A percentile compares a stretch with the other conserved stretches of the same genome.
phyloP scores from a whole-genome alignment of 2,797 vertebrate species.

The Danionella dracula region DNA sequence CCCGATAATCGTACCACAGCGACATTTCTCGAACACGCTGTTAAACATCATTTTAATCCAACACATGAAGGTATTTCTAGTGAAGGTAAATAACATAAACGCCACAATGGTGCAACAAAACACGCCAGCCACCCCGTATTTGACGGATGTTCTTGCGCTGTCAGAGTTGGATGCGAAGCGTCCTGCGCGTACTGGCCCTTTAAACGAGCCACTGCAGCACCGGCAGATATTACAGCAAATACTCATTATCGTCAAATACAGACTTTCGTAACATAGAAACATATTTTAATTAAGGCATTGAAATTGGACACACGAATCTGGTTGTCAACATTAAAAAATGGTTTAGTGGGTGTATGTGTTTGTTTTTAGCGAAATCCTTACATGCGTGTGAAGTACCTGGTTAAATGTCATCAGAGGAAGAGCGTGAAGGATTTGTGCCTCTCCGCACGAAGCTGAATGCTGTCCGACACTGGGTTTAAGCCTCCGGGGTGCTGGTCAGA shows the following conservation, averaged over 20 bases:
- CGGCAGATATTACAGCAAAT: background rate
- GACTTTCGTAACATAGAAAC: background rate
- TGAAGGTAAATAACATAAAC: no score
- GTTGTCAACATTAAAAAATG: background rate
- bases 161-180: background rate
- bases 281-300: background rate
- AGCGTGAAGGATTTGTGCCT: background rate
- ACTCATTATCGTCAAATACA: background rate
- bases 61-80: no score
- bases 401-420: slow-evolving; percentile 3
- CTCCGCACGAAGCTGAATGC: background rate
- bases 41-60: no score
- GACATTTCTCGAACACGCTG: background rate
- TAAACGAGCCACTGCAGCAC: slow-evolving; percentile 11
- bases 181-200: background rate
- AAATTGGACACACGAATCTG: background rate
- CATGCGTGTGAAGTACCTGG: slow-evolving; percentile 7
- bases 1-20: slow-evolving; percentile 35
- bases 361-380: background rate
- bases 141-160: background rate
- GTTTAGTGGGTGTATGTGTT: background rate
- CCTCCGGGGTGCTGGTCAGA: background rate
- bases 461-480: background rate
- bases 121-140: no score
- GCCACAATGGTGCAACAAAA: no score